Evolutionary conservation across 2,113 vertebrate species (phyloP), one percentile per base, ranked within the genome.

Genomic region (Poicephalus meyeri): DNA sequence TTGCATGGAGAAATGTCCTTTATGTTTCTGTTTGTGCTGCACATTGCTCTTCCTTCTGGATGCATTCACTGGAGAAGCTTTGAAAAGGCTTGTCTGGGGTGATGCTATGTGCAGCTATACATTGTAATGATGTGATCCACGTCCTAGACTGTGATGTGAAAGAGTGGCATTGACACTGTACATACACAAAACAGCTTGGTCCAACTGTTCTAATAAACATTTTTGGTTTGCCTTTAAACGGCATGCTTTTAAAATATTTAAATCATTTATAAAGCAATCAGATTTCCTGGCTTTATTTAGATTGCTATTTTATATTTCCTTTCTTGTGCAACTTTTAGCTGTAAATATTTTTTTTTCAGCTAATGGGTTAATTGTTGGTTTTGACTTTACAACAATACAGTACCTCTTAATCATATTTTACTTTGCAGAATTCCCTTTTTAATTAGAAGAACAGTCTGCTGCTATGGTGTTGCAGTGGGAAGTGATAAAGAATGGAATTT

Each of bases 401-500:
- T 70, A 47, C 16, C 29, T 80, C 76, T 58, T 63, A 73, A 92
- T 31, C 2, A 1, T 84, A 16, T 97, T 96, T 66, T 97, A 18
- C 82, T 70, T 97, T 98, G 47, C 97, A 98, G 98, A 94, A 97
- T 98, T 95, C 98, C 97, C 65, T 37, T 80, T 82, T 91, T 90
- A 9, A 92, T 98, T 93, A 97, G 89, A 96, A 88, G n/a, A 69
- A 68, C 89, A 2, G 60, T 98, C 81, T 97, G 94, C 77, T 98
- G 98, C 90, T 98, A 98, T 85, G 98, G 94, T 69, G 26, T 98
- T 93, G 98, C 97, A 82, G 8, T 73, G 72, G 98, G 98, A 95
- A 97, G 83, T 71, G 97, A 98, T 24, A 95, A 97, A 95, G 98
- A 98, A 92, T 98, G 98, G 98, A 96, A 98, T 50, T 98, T 98